Evolutionary conservation across 2,888 invertebrate species (phyloP), one percentile per base, ranked within the genome.

Genomic region (Cyclophora albipunctata): DNA sequence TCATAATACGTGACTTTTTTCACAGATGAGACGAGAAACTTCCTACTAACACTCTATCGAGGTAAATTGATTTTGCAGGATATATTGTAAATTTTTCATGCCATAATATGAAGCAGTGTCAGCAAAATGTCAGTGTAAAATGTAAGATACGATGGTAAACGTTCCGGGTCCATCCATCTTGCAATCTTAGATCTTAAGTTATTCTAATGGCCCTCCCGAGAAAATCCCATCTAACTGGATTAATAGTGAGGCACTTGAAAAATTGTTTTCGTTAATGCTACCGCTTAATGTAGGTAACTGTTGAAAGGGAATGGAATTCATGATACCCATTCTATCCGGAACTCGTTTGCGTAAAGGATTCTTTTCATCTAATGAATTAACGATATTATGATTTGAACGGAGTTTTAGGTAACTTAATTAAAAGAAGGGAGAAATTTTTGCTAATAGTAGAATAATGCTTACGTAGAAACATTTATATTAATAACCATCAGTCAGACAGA

Each of bases 1-100:
- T 60, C 71, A 73, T 81, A 78, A 77, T 76, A 84, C 83, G 83
- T 83, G 83, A 81, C 81, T 81, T 79, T 81, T 76, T 77, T 74
- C 73, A 64, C 60, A 64, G 71, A 74, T 74, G 70, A 73, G 71
- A 73, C 69, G 64, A 71, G 71, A 66, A 67, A 66, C 69, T 67
- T 61, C 63, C 64, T 63, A 63, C 68, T 78, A 73, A 78, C 74
- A 73, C 73, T 75, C 66, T 78, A 75, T 79, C 78, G 68, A 60
- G 55, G 75, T 71, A 84, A 84, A 84, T 84, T 82, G 81, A 81
- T 82, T 82, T 81, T 75, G 68, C 66, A 69, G 69, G 69, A 81
- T 78, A 84, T 81, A 79, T 81, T 81, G 75, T 76, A 81, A 77
- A 82, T 78, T 81, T 79, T 73, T 71, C 61, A 54, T 57, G 63